Conservation (phyloP, 2,797 vertebrate species). For the Gobio occitaniae region DNA sequence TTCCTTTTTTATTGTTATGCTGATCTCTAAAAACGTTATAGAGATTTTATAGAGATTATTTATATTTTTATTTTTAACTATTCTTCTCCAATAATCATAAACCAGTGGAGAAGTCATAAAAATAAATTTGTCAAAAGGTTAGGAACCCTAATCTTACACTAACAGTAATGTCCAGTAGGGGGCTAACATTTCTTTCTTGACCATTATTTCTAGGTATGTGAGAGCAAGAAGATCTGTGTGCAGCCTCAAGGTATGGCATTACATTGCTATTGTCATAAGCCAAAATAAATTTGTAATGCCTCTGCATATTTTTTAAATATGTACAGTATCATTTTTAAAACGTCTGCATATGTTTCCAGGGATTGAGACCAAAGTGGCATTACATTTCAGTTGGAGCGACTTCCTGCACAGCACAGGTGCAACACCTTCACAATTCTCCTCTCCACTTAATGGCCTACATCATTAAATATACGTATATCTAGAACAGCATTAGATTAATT, state of each 20-base stretch:
- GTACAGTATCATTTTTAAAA: not conserved
- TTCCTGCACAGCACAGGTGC: conserved; percentile 89
- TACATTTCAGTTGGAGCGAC: conserved; percentile 82
- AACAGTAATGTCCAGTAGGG: not conserved
- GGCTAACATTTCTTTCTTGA: not conserved
- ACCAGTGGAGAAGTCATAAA: not conserved
- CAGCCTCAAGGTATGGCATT: conserved; percentile 89
- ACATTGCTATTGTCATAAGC: too few species aligned
- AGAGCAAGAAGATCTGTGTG: conserved; percentile 84
- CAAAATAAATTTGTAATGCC: not conserved
- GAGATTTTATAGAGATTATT: too few species aligned
- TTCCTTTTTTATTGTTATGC: not conserved
- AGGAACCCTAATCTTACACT: not conserved
- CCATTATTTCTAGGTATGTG: conserved; percentile 79
- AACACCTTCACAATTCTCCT: not conserved
- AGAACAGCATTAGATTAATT: conserved; percentile 68
- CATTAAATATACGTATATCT: not conserved
- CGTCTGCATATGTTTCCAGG: conserved; percentile 73
- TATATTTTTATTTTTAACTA: not conserved
- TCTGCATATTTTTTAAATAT: not conserved
- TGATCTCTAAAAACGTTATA: too few species aligned
- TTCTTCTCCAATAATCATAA: not conserved
- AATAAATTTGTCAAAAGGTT: not conserved
- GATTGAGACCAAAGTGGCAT: conserved; percentile 78
- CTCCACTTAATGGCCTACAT: not conserved